phyloP scores from a whole-genome alignment of 2,797 vertebrate genomes.

The Botia almorhae region DNA sequence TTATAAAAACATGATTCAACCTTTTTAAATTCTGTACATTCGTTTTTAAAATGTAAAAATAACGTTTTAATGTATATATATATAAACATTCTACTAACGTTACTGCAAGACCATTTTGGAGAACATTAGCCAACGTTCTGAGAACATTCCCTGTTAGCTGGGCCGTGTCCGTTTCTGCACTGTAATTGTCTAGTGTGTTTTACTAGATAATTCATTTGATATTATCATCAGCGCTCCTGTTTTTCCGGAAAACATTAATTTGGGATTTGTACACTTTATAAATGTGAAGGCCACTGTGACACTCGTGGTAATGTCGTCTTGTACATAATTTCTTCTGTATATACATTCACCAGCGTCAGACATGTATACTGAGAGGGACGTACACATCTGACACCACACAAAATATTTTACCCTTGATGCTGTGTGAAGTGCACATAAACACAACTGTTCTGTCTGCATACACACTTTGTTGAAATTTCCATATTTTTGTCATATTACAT shows the following conservation, averaged over 20 bases:
- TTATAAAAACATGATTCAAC: too few relatives aligned
- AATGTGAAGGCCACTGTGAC: constrained; percentile 39
- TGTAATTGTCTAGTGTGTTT: background rate
- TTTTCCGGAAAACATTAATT: background rate
- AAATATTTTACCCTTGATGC: background rate
- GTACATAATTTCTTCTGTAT: constrained; percentile 33
- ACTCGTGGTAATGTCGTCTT: constrained; percentile 13
- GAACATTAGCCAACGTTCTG: too few relatives aligned
- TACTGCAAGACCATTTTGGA: too few relatives aligned
- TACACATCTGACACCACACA: background rate
- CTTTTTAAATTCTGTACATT: too few relatives aligned
- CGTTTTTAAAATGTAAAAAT: too few relatives aligned
- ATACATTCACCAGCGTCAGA: constrained; percentile 6
- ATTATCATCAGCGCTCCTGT: background rate
- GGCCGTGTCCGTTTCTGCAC: constrained; percentile 16
- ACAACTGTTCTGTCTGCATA: too few relatives aligned
- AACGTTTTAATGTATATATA: background rate
- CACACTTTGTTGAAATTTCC: too few relatives aligned
- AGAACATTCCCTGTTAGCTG: too few relatives aligned
- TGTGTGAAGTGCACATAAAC: background rate
- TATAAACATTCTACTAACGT: too few relatives aligned
- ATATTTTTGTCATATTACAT: too few relatives aligned
- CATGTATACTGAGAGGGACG: constrained; percentile 24
- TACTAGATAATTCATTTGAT: background rate
- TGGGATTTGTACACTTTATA: background rate